phyloP scores from a whole-genome alignment of 2,113 vertebrate genomes.

The Cepphus grylle region DNA sequence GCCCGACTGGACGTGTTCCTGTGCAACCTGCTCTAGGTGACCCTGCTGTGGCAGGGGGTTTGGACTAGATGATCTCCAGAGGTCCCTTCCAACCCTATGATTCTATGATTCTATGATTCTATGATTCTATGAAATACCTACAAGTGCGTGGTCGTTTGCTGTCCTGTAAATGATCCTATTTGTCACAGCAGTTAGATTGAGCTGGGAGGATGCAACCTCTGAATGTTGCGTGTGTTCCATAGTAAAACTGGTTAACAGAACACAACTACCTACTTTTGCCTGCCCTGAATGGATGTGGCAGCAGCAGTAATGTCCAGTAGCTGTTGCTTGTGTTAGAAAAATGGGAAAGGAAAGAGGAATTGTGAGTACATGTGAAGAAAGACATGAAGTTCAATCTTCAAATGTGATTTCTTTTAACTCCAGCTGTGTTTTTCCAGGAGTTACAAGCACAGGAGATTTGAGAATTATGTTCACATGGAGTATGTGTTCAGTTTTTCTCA shows the following conservation, averaged over 20 bases:
- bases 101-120: no score
- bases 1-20: no score
- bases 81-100: no score
- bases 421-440: not conserved
- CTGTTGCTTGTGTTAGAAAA: not conserved
- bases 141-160: not conserved
- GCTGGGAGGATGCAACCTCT: not conserved
- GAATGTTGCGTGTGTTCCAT: not conserved
- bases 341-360: not conserved
- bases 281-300: not conserved
- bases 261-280: not conserved
- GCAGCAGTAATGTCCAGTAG: not conserved
- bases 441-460: not conserved
- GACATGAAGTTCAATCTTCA: not conserved
- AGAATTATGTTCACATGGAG: not conserved
- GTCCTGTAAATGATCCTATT: constrained; percentile 21
- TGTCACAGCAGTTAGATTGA: not conserved
- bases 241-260: not conserved
- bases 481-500: not conserved
- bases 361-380: not conserved
- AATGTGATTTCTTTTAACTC: not conserved
- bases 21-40: no score
- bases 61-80: no score
- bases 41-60: no score
- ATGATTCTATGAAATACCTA: no score